Conservation (phyloP, 1,140 invertebrate genomes). For the Adelges cooleyi region DNA sequence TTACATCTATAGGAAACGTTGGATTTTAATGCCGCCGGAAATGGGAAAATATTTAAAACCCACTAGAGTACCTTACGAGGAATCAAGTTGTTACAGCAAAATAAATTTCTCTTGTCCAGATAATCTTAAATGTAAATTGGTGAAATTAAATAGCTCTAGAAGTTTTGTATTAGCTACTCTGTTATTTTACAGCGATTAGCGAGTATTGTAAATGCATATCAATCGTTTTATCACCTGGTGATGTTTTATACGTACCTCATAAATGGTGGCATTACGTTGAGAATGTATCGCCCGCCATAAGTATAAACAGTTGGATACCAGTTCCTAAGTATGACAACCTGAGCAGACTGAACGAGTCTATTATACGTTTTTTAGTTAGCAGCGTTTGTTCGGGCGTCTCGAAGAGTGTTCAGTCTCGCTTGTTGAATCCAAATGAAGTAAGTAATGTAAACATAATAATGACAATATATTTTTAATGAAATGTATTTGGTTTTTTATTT, state of each 20-base stretch:
- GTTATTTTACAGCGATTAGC: slow-evolving; percentile 13
- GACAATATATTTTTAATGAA: too few relatives aligned
- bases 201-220: slow-evolving; percentile 40
- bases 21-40: slow-evolving; percentile 82
- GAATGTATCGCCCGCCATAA: slow-evolving; percentile 59
- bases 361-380: slow-evolving; percentile 30
- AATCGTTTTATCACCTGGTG: slow-evolving; percentile 62
- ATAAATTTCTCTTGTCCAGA: slow-evolving; percentile 59
- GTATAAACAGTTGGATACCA: slow-evolving; percentile 81
- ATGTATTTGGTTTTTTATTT: slow-evolving; percentile 3
- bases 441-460: too few relatives aligned
- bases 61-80: slow-evolving; percentile 88
- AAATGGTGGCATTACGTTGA: slow-evolving; percentile 97
- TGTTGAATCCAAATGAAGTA: slow-evolving; percentile 34
- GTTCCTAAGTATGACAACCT: slow-evolving; percentile 36
- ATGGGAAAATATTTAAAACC: slow-evolving; percentile 54
- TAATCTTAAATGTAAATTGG: slow-evolving; percentile 33
- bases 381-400: slow-evolving; percentile 18
- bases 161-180: slow-evolving; percentile 32
- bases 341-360: slow-evolving; percentile 31
- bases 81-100: slow-evolving; percentile 87
- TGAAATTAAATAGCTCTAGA: slow-evolving; percentile 21
- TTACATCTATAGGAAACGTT: slow-evolving; percentile 61
- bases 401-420: not conserved
- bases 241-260: slow-evolving; percentile 75